Evolutionary conservation across 2,888 invertebrate species (phyloP), one percentile per base, ranked within the genome.

Genomic region (Ceratothoa steindachneri): DNA sequence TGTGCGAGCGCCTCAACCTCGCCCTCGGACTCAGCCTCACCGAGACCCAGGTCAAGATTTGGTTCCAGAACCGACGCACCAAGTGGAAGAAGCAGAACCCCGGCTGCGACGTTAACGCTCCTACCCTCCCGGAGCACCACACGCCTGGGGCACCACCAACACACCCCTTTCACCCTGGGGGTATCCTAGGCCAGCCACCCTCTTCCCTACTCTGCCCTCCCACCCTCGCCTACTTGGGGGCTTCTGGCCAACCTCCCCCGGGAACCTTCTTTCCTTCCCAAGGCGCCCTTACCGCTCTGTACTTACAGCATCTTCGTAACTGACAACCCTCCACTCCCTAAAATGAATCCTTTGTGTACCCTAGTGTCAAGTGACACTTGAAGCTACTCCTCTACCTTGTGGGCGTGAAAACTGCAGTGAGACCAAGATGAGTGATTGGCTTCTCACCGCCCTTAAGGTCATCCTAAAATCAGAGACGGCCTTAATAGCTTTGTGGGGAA

Each of bases 61-160:
- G 96, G 96, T 96, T 97, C 85, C 95, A 97, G 87, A 99, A 99
- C 85, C 89, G 97, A 5, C 86, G 96, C 81, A 97, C 96, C 81
- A 99, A 99, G 86, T 99, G 98, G 98, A 99, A 99, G 89, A 99
- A 99, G 84, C 98, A 98, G 85, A 98, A 99, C 84, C 98, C 98
- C 0, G 98, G 98, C 0, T 90, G 97, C 90, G 98, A 98, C 85
- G 97, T 98, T 0, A 95, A 95, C 85, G 93, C 93, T 80, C 95
- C 95, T 0, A 94, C 94, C 0, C 90, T 93, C 3, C 92, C 92
- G 0, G 90, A 90, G 60, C 91, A 92, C 0, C 91, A 90, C 0
- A 81, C 81, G 41, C 70, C 75, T 22, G n/a, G 67, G 22, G 29
- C 73, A 22, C 72, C 69, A 15, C 72, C 74, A 15, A 28, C 73